Evolutionary conservation across 1,140 invertebrate species (phyloP), one percentile per base, ranked within the genome.

Genomic region (Drosophila truncata): DNA sequence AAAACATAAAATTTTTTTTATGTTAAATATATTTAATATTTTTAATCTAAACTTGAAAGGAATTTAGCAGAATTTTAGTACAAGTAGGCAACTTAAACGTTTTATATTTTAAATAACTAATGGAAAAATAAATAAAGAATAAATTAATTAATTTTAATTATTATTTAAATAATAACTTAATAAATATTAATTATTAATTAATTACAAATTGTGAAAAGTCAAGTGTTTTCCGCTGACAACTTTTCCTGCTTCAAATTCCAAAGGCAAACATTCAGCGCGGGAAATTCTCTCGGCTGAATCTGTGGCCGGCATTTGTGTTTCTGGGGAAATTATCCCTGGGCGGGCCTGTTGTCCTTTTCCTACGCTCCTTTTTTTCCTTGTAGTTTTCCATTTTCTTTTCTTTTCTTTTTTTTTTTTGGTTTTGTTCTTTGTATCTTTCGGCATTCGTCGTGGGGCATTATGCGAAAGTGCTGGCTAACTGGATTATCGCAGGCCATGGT

Each of bases 401-500:
- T 29, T 29, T 37, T 37, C 37, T 1, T 16, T 31, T n/a, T 52
- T 20, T 64, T 3, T 3, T 42, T 20, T 57, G 18, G 50, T 1
- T 16, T n/a, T n/a, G 13, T 18, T 33, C 33, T 18, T 50, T 50
- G 47, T 10, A 31, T 65, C 35, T 23, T 49, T 41, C 33, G 50
- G 67, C 62, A 70, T 80, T 84, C 76, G 27, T 84, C 76, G 27
- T 44, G 52, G 74, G 46, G 73, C 78, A 85, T 74, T 78, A 85
- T 73, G 82, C 63, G 80, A 85, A 78, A 75, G 66, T 75, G 50
- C 49, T 35, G 73, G 57, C 61, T 85, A 85, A 85, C 73, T 85
- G 74, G 78, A 85, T 85, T 85, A 85, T 78, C 60, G 49, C 66
- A 41, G 64, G 39, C 61, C 54, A 49, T 60, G 47, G 52, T 44